These are phyloP conservation scores for Apeltes quadracus DNA, from an alignment of 2,113 vertebrate species.

Conservation along the genomic window DNA sequence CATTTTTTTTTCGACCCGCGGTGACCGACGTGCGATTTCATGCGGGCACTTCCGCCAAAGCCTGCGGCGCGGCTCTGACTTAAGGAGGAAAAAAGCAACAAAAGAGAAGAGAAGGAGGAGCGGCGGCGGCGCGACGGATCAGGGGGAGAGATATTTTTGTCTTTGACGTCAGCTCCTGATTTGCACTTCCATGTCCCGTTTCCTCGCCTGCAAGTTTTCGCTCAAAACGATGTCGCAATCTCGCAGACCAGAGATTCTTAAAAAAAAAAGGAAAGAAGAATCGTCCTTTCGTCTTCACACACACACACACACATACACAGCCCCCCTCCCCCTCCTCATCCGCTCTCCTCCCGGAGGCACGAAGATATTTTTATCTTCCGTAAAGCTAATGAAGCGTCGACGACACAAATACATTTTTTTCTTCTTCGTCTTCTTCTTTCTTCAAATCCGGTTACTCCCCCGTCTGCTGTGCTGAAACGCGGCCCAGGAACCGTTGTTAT, in stretches of 20 bases:
- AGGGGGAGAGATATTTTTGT: constrained; percentile 49
- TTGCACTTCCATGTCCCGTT: constrained; percentile 22
- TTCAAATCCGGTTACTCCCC: constrained; percentile 25
- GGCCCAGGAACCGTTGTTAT: too few relatives aligned
- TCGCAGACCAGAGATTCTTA: background rate
- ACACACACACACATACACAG: constrained; percentile 5
- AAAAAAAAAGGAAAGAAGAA: background rate
- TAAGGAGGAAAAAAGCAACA: background rate
- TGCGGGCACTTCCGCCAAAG: background rate
- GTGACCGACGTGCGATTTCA: background rate
- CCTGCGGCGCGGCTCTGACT: constrained; percentile 12
- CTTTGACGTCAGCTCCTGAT: constrained; percentile 43
- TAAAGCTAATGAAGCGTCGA: constrained; percentile 70
- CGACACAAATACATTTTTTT: constrained; percentile 58
- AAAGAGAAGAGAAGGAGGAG: constrained; percentile 1
- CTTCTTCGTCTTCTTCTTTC: constrained; percentile 1
- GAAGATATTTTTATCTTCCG: constrained; percentile 74
- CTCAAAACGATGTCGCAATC: background rate
- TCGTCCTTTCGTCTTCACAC: constrained; percentile 22
- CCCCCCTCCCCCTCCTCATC: constrained; percentile 43
- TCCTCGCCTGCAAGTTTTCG: constrained; percentile 13
- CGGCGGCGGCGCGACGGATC: constrained; percentile 13
- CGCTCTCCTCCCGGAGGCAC: constrained; percentile 64
- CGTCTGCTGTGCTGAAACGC: constrained; percentile 12
- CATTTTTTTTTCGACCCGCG: background rate